phyloP scores from a whole-genome alignment of 2,888 invertebrate genomes.

The Eupithecia centaureata region DNA sequence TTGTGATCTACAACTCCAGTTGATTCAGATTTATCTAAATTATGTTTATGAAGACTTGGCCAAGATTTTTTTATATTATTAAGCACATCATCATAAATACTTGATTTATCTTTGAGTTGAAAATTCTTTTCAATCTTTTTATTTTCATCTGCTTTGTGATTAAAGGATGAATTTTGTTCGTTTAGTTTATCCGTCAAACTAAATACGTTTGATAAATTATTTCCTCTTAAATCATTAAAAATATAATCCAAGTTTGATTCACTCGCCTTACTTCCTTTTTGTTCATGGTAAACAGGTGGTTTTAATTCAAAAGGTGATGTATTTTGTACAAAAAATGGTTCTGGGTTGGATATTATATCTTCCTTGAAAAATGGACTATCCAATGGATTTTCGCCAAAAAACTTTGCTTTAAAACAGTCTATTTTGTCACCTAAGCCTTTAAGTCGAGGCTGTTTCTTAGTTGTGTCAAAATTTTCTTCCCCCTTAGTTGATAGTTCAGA shows the following conservation, averaged over 20 bases:
- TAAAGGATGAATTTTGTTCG: constrained; percentile 41
- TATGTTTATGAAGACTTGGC: constrained; percentile 16
- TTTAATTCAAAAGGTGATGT: constrained; percentile 49
- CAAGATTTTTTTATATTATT: constrained; percentile 66
- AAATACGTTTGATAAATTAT: constrained; percentile 47
- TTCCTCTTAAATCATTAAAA: constrained; percentile 34
- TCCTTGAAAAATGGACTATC: constrained; percentile 89
- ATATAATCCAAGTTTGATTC: constrained; percentile 39
- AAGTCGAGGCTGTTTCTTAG: constrained; percentile 79
- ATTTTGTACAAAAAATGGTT: constrained; percentile 64
- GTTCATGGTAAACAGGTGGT: constrained; percentile 9
- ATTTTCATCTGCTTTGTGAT: constrained; percentile 38
- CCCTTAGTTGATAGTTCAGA: constrained; percentile 49
- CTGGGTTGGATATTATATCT: constrained; percentile 77
- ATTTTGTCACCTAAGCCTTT: constrained; percentile 88
- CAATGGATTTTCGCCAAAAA: constrained; percentile 89
- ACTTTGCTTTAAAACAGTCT: constrained; percentile 89
- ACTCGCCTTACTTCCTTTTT: constrained; percentile 29
- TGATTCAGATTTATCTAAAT: constrained; percentile 18
- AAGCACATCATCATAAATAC: constrained; percentile 77
- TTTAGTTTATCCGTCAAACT: constrained; percentile 52
- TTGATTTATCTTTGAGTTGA: constrained; percentile 51
- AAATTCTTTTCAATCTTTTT: constrained; percentile 29
- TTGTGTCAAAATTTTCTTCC: constrained; percentile 55
- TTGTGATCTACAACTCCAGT: constrained; percentile 25